Base-by-base conservation (phyloP, 1,140 invertebrate species). In the Rhopalosiphum padi region DNA sequence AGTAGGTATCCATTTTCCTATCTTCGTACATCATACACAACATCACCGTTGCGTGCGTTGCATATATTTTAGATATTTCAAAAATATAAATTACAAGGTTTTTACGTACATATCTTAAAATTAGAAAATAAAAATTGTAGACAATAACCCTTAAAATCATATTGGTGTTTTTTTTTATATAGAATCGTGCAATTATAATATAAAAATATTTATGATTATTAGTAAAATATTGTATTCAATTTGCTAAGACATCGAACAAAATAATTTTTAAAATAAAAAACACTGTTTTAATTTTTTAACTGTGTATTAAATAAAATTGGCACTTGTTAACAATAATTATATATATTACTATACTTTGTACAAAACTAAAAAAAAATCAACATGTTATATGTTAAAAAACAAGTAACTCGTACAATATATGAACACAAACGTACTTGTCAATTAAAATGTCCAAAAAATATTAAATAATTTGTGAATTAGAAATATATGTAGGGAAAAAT, bases 61-160 rank as follows among this genome's bases (percentile, higher is more conserved):
- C 68, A 91, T 91, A 83, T 90, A 60, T 60, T 77, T 91, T 46
- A 91, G n/a, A 86, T 86, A 85, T 51, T 93, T 93, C 48, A 41
- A 93, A 86, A 82, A 46, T 37, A 93, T 92, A 7, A 82, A 82
- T 51, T 93, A 93, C 68, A 93, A 93, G 91, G 91, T 93, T 82
- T 93, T 93, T 85, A 86, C 91, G 91, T 93, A 93, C 91, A 93
- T 93, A 93, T 93, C 91, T 93, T 93, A 93, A 86, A 86, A 9
- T 93, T 93, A 93, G 91, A 93, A 25, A 53, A 41, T 30, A 6
- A 68, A 60, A 93, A 43, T 68, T 86, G 91, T 93, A 93, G 91
- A 93, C 91, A 93, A 93, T 93, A 93, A 93, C 68, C 89, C 89
- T 68, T 60, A 68, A 90, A 90, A 55, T 41, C 9, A 55, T 55